Base-by-base conservation (phyloP, 2,113 vertebrate genomes). In the Elanus axillaris region DNA sequence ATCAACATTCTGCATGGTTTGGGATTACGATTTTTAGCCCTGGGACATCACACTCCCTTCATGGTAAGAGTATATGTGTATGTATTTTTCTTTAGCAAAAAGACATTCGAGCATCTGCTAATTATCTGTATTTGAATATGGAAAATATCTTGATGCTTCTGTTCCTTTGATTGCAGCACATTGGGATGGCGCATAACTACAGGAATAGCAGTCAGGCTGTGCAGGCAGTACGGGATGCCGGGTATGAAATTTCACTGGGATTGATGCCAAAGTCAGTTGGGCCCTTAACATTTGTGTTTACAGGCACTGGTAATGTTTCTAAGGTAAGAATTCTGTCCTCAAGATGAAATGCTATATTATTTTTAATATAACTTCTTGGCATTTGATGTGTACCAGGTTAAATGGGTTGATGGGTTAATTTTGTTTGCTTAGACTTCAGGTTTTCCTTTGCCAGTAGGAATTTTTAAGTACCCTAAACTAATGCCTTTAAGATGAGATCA, bases 121-220 rank as follows among this genome's bases (percentile, higher is more conserved):
- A 21, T 58, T 63, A 34, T 43, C 52, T 85, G 36, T 72, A 14
- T 60, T 89, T 87, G 58, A 66, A 62, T 95, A 48, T 69, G 15
- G 50, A 80, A 55, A 47, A 73, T 17, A 32, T 22, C 47, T 48
- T 50, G 13, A 79, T 43, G 47, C 16, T n/a, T 59, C 6, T 77
- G 13, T 93, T 34, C 84, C 55, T 95, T 96, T 98, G 69, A 55
- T 98, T 98, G 74, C 97, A 99, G 99, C 99, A 99, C 96, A 99
- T 99, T 71, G 99, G 99, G 81, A 99, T 99, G 99, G 99, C 99
- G 55, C 99, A 99, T 92, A 99, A 99, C 98, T 99, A 99, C 98
- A 98, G 99, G 92, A 99, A 99, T 52, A 99, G 99, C 94, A 99
- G 98, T 96, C 99, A 99, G 98, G 99, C 99, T 53, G 97, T 99